Conservation (phyloP, 2,113 vertebrate genomes). For the Perognathus longimembris region DNA sequence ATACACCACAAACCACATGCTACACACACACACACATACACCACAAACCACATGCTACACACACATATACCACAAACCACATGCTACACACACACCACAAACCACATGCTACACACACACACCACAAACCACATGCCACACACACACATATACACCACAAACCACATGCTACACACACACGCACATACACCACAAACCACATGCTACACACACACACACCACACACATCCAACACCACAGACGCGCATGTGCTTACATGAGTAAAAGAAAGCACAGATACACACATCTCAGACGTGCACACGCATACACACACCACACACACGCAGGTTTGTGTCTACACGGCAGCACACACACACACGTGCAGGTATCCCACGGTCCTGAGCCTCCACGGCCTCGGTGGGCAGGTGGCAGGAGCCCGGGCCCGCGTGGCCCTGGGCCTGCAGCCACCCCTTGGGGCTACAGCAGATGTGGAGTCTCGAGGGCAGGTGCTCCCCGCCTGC, state of each 20-base stretch:
- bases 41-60: background rate
- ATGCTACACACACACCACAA: too few species aligned
- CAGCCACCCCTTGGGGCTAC: rapidly evolving
- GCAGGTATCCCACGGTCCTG: rapidly evolving
- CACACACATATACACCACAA: too few species aligned
- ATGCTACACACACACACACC: background rate
- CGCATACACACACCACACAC: background rate
- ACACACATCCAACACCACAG: background rate
- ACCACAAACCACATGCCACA: background rate
- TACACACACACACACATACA: too few species aligned
- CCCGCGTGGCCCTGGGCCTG: background rate
- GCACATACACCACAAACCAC: too few species aligned
- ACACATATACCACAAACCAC: too few species aligned
- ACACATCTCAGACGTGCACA: background rate
- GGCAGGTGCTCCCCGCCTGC: background rate
- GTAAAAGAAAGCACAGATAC: background rate
- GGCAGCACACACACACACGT: background rate
- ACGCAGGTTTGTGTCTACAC: too few species aligned
- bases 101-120: too few species aligned
- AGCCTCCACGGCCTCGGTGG: background rate
- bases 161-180: too few species aligned
- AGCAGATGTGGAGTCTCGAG: background rate
- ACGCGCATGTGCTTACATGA: background rate
- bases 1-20: too few species aligned
- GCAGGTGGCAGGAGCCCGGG: background rate